Evolutionary conservation across 2,888 invertebrate species (phyloP).

Genomic region (Anodontia alba): DNA sequence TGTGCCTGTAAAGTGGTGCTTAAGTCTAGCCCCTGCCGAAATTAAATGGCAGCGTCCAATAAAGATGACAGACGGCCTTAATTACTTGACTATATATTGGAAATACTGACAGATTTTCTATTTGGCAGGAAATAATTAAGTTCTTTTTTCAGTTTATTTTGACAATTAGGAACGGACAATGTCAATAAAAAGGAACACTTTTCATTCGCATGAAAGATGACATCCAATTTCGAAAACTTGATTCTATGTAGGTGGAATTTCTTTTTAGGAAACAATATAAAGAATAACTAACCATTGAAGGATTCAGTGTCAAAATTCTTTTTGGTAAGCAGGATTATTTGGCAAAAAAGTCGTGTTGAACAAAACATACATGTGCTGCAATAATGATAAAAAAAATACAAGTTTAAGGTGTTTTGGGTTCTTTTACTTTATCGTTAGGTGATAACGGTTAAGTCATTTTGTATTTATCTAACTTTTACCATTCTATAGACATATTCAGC

Average conservation of each 20-base stretch:
- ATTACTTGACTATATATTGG: slow-evolving; percentile 9
- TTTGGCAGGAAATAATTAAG: background rate
- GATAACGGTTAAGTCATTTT: no score
- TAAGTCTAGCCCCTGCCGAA: background rate
- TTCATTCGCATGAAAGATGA: no score
- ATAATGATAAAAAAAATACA: no score
- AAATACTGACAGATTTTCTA: background rate
- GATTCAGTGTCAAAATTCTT: background rate
- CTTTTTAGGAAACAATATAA: background rate
- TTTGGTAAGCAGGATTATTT: background rate
- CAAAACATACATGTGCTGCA: no score
- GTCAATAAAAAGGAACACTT: background rate
- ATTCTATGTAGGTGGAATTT: background rate
- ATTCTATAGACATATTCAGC: no score
- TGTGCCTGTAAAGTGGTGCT: background rate
- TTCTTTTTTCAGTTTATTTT: background rate
- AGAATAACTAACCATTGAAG: background rate
- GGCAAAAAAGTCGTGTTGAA: no score
- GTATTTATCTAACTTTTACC: no score
- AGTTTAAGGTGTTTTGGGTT: no score
- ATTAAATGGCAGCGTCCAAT: background rate
- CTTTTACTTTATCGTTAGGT: no score
- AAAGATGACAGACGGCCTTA: background rate
- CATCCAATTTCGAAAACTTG: no score
- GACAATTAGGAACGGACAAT: background rate